Evolutionary conservation across 2,797 vertebrate genomes (phyloP).

Genomic region (Pipistrellus pipistrellus): DNA sequence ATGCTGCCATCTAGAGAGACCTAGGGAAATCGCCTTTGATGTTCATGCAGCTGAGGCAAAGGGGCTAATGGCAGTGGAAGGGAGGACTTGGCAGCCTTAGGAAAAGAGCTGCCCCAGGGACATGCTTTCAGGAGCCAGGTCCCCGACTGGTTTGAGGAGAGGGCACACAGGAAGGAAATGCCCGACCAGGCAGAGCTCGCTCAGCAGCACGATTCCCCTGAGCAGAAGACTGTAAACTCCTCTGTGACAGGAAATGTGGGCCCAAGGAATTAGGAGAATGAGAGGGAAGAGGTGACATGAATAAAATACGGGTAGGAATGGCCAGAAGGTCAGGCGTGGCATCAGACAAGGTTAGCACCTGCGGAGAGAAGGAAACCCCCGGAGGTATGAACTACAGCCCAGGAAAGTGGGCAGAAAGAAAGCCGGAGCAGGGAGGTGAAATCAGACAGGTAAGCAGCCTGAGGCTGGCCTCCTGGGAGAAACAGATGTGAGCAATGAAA

Average conservation of each 20-base stretch:
- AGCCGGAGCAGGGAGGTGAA: conserved; percentile 27
- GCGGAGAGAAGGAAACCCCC: neutral
- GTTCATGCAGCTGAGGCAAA: neutral
- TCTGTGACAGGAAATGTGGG: neutral
- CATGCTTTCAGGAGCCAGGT: neutral
- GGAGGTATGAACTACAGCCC: neutral
- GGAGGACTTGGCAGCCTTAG: neutral
- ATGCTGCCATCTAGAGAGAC: conserved; percentile 79
- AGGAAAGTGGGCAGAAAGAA: conserved; percentile 33
- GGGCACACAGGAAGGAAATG: neutral
- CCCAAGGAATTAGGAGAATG: neutral
- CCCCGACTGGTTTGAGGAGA: neutral
- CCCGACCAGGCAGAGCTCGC: accelerated
- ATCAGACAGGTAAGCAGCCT: neutral
- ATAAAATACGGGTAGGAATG: neutral
- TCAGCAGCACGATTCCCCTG: too few species aligned
- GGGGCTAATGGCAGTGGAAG: neutral
- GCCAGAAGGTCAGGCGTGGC: neutral
- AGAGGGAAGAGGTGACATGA: neutral
- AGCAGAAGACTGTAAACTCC: neutral
- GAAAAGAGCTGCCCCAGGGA: neutral
- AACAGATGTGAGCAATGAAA: neutral
- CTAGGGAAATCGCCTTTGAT: conserved; percentile 48
- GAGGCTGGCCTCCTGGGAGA: neutral
- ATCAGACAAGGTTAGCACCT: neutral